phyloP scores from a whole-genome alignment of 2,797 vertebrate genomes.

The Bradypus variegatus region DNA sequence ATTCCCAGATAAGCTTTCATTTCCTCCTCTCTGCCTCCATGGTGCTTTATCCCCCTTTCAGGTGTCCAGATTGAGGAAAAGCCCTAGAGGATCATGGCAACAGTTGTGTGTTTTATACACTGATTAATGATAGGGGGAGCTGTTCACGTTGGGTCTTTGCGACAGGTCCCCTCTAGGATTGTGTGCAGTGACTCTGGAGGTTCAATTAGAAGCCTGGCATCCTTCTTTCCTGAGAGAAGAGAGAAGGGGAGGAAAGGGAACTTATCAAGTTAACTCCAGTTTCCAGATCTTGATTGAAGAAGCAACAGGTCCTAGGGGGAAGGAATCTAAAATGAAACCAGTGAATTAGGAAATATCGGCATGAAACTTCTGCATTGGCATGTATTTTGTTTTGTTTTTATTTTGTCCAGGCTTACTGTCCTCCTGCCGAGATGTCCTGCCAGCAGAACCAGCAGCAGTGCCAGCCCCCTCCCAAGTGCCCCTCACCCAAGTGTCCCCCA shows the following conservation, averaged over 20 bases:
- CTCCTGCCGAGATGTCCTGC: not conserved
- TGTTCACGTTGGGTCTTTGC: not conserved
- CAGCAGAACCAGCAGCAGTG: not conserved
- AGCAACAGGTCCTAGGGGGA: too few relatives aligned
- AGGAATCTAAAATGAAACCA: not conserved
- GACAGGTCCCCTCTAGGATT: fast-evolving
- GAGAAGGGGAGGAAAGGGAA: too few relatives aligned
- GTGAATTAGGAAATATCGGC: not conserved
- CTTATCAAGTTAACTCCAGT: not conserved
- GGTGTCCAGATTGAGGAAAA: fast-evolving
- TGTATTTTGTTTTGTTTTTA: not conserved
- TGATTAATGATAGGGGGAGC: not conserved
- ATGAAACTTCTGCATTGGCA: not conserved
- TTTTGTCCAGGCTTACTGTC: not conserved
- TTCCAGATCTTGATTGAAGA: not conserved
- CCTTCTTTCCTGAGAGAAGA: not conserved
- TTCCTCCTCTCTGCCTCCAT: not conserved
- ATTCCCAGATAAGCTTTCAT: not conserved
- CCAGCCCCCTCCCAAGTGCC: too few relatives aligned
- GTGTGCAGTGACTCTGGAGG: fast-evolving
- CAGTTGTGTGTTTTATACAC: not conserved
- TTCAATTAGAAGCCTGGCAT: not conserved
- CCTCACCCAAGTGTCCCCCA: too few relatives aligned
- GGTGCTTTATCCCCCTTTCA: not conserved
- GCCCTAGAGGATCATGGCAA: too few relatives aligned